phyloP scores from a whole-genome alignment of 2,888 invertebrate genomes.

The Eupithecia pulchellata region DNA sequence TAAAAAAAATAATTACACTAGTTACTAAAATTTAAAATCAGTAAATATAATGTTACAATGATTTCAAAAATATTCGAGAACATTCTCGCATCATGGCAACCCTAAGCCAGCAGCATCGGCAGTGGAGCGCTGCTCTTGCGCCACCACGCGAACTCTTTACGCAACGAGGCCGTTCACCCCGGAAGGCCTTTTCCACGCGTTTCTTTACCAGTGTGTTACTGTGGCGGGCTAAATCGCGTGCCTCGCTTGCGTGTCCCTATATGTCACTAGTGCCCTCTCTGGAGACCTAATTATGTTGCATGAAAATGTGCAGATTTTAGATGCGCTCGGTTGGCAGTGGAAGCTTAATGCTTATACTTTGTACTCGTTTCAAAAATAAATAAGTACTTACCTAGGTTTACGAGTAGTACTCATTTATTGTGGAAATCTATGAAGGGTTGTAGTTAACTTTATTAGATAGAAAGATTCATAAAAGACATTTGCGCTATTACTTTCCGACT shows the following conservation, averaged over 20 bases:
- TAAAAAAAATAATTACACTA: too few species aligned
- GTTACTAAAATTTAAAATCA: too few species aligned
- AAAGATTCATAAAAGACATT: background rate
- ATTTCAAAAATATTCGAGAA: background rate
- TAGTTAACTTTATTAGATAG: background rate
- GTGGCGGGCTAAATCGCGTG: conserved; percentile 75
- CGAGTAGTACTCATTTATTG: too few species aligned
- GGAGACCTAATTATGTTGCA: conserved; percentile 69
- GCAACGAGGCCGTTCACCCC: conserved; percentile 84
- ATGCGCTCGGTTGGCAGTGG: background rate
- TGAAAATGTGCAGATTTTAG: conserved; percentile 54
- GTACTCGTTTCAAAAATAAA: too few species aligned
- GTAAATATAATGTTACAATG: too few species aligned
- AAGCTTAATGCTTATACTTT: background rate
- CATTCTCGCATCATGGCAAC: conserved; percentile 21
- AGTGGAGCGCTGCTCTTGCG: conserved; percentile 70
- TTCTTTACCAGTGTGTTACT: conserved; percentile 83
- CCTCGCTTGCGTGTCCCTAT: conserved; percentile 71
- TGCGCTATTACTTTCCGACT: background rate
- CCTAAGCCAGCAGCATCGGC: conserved; percentile 42
- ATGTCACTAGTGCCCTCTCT: conserved; percentile 58
- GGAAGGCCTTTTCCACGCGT: conserved; percentile 84
- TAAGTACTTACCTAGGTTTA: too few species aligned
- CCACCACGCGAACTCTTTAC: conserved; percentile 76
- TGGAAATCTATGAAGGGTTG: background rate